phyloP scores from a whole-genome alignment of 2,888 invertebrate genomes.

The Hofmannophila pseudospretella region DNA sequence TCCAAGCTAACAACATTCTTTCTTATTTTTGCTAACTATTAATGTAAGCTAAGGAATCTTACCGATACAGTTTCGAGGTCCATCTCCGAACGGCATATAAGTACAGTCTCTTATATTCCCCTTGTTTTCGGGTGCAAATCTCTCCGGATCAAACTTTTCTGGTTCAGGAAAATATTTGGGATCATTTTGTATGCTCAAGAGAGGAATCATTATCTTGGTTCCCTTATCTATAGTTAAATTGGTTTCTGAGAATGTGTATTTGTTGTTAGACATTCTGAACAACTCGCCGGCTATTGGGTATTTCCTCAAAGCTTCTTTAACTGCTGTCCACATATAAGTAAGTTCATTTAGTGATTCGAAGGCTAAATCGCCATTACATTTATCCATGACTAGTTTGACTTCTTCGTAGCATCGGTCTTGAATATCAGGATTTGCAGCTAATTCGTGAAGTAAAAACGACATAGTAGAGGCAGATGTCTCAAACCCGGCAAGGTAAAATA shows the following conservation, averaged over 20 bases:
- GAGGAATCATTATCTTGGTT: slow-evolving; percentile 6
- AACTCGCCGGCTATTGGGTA: slow-evolving; percentile 29
- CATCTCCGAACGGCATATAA: slow-evolving; percentile 14
- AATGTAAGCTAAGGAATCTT: no score
- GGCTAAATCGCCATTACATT: slow-evolving; percentile 23
- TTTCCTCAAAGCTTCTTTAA: slow-evolving; percentile 43
- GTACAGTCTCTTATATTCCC: slow-evolving; percentile 7
- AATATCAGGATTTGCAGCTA: slow-evolving; percentile 31
- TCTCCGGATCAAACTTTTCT: slow-evolving; percentile 11
- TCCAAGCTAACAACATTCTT: no score
- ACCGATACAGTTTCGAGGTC: slow-evolving; percentile 16
- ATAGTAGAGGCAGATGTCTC: slow-evolving; percentile 37
- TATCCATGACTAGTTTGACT: slow-evolving; percentile 15
- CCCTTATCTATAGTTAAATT: slow-evolving; percentile 9
- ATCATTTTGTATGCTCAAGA: slow-evolving; percentile 9
- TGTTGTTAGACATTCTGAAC: background rate
- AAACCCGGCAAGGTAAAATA: slow-evolving; percentile 40
- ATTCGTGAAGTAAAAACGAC: slow-evolving; percentile 27
- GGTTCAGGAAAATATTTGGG: slow-evolving; percentile 12
- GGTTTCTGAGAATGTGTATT: slow-evolving; percentile 1
- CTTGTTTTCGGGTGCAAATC: slow-evolving; percentile 13
- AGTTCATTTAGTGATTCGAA: slow-evolving; percentile 16
- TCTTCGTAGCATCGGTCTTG: slow-evolving; percentile 26
- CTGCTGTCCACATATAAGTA: slow-evolving; percentile 32
- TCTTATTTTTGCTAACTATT: no score